Evolutionary conservation across 2,888 invertebrate species (phyloP), one percentile per base, ranked within the genome.

Genomic region (Danaus chrysippus): DNA sequence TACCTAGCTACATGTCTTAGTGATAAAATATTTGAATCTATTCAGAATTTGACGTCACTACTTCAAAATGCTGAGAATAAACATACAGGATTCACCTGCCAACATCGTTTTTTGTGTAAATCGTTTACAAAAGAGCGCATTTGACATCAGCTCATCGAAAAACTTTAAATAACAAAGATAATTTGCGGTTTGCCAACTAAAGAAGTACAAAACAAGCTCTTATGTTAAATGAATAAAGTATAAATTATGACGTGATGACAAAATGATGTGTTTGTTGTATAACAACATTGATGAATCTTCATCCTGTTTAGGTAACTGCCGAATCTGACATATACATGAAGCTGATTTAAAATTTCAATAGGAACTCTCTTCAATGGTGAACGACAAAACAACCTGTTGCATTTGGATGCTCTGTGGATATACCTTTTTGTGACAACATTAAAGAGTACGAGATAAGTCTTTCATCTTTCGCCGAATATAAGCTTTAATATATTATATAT

Each of bases 11-110:
- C 46, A 42, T 55, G 42, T 42, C 34, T 56, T 44, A 59, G 34
- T 34, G 43, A 17, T 17, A 41, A 59, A 61, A 67, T 62, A 62
- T 64, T 65, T 61, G 66, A 70, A 70, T 68, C 66, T 70, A 72
- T 74, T 71, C 62, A 64, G 56, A 61, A 65, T 58, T 66, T 70
- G 68, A 62, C 72, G 72, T 69, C 77, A 75, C 76, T 74, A 74
- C 71, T 70, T 76, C 67, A 76, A 79, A 80, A 77, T 77, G 73
- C 73, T 71, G 70, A 74, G 79, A 78, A 81, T 84, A 81, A 82
- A 83, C 82, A 85, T 84, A 80, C 83, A 81, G 78, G 83, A 87
- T 87, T 79, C 87, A 89, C 87, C 87, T 89, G 89, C 79, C 86
- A 81, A 83, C 79, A 79, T 71, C 68, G 81, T 86, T 84, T 83